Evolutionary conservation across 2,888 invertebrate species (phyloP).

Genomic region (Phyto melanocephala): DNA sequence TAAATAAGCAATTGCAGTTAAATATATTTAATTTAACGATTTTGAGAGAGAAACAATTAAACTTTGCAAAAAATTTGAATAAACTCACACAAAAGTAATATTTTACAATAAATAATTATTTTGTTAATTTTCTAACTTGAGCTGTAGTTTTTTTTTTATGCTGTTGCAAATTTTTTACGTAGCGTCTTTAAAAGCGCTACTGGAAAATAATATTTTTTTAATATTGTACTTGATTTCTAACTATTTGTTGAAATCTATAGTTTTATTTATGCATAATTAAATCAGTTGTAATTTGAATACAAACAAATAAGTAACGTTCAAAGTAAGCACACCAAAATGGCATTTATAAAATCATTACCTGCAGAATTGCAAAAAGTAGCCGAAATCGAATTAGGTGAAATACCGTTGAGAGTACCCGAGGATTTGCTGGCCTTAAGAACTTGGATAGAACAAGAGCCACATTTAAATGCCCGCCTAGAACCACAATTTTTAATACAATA

Average conservation of each 20-base stretch:
- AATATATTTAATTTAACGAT: no score
- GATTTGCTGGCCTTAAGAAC: constrained; percentile 77
- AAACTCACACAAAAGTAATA: no score
- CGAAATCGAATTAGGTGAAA: constrained; percentile 79
- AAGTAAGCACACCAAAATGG: constrained; percentile 49
- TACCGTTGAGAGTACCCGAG: constrained; percentile 72
- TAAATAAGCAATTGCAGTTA: no score
- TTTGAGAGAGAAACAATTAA: no score
- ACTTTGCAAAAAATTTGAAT: no score
- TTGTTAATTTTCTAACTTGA: no score
- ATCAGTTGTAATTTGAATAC: not conserved
- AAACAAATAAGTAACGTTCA: not conserved
- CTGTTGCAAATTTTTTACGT: no score
- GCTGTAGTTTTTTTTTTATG: no score
- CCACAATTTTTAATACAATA: constrained; percentile 80
- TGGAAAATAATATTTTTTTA: not conserved
- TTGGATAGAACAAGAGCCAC: constrained; percentile 80
- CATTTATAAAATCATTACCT: constrained; percentile 69
- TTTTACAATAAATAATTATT: no score
- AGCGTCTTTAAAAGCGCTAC: no score
- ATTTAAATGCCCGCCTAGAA: constrained; percentile 74
- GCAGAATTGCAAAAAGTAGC: constrained; percentile 74
- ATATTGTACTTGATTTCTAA: not conserved
- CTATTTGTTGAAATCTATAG: not conserved
- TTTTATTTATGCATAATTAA: not conserved